Base-by-base conservation (phyloP, 2,797 vertebrate genomes). In the Xenops minutus region DNA sequence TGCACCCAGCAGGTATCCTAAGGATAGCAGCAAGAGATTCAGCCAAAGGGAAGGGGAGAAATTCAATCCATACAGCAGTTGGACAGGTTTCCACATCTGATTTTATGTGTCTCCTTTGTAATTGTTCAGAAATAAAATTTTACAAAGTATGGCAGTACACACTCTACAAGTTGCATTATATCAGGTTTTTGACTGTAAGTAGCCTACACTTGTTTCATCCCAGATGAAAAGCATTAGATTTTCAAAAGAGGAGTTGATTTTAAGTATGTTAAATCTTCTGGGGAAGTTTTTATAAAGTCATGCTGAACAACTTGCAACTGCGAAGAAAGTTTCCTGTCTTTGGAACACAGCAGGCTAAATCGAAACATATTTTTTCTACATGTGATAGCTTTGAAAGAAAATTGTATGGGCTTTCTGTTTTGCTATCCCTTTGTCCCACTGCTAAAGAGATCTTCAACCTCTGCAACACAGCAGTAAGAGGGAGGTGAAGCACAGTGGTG, bases 201-300 rank as follows among this genome's bases (percentile, higher is more conserved):
- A 96, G 93, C 88, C 93, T 93, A 59, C 6, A 48, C 92, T 97
- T 48, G 8, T 96, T 97, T 97, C 93, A 96, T 95, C 89, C 61
- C 79, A 95, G 96, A 97, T 95, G 84, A 96, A 97, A 97, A 96
- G 73, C 74, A 95, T 94, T 81, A 81, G 68, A 34, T 85, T 94
- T 94, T 91, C 69, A 92, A 90, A 92, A 89, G 51, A 94, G 30
- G 46, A 80, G 74, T 92, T 92, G 90, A 96, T 96, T 97, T 97
- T 95, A 90, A 96, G 82, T 80, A 85, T 77, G 85, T 88, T 97
- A 95, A 59, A 95, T 98, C 96, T 96, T 56, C 69, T 7, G 3
- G 4, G 90, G 92, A 97, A 94, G 78, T 93, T 98, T 97, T 96
- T 96, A 94, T 88, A 95, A 95, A 97, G 74, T 84, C 85, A 92